Conservation (phyloP, 2,113 vertebrate species). For the Neopipo cinnamomea region DNA sequence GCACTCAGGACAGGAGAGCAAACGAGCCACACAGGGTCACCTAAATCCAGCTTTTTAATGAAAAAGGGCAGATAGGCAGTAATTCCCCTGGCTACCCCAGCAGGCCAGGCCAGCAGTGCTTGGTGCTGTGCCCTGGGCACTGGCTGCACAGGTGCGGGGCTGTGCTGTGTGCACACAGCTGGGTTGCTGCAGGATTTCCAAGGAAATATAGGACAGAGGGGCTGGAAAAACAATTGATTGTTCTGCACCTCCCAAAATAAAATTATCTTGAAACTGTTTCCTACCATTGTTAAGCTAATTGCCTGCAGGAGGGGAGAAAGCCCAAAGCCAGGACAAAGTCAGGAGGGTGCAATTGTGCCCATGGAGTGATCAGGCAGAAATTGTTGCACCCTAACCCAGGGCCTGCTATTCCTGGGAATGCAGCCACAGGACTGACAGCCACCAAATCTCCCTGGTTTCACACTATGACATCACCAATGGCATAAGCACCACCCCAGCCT, state of each 20-base stretch:
- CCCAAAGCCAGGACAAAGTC: neutral
- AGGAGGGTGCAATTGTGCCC: neutral
- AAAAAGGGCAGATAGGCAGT: neutral
- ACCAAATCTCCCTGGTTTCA: neutral
- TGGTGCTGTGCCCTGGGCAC: neutral
- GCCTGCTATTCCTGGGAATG: neutral
- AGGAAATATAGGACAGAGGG: neutral
- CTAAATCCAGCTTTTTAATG: neutral
- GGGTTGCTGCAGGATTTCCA: neutral
- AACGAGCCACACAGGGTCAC: neutral
- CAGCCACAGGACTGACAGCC: neutral
- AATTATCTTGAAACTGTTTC: neutral
- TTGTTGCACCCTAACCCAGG: neutral
- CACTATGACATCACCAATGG: constrained; percentile 9
- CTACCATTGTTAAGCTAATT: neutral
- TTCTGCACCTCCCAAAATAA: neutral
- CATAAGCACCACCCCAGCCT: neutral
- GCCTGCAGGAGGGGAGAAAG: neutral
- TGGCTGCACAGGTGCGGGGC: neutral
- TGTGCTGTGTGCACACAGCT: neutral
- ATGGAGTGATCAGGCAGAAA: neutral
- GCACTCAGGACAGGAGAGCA: neutral
- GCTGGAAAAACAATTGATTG: neutral
- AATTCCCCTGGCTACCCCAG: neutral
- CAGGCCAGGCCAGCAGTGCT: neutral